phyloP scores from a whole-genome alignment of 2,797 vertebrate genomes.

The Euphonia xanthogaster region DNA sequence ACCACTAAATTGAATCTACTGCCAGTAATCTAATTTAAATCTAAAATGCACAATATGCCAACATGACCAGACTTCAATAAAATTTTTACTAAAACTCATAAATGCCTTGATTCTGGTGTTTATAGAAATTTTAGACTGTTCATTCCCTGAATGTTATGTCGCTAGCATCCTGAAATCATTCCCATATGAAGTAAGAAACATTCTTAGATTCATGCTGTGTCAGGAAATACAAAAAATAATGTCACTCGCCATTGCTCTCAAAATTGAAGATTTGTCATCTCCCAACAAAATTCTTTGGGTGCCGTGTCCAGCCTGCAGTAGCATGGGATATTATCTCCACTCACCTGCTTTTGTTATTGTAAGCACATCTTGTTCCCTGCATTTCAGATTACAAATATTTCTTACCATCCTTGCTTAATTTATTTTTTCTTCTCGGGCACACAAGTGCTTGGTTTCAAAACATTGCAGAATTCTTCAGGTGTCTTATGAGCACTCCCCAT shows the following conservation, averaged over 20 bases:
- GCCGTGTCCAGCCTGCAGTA: background rate
- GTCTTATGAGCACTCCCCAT: background rate
- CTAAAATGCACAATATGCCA: constrained; percentile 74
- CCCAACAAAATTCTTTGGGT: background rate
- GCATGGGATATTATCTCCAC: background rate
- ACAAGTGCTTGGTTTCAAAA: background rate
- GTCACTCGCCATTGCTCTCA: background rate
- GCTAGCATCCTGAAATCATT: constrained; percentile 70
- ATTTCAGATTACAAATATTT: background rate
- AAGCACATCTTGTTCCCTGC: background rate
- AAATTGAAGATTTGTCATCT: constrained; percentile 24
- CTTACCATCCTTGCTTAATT: background rate
- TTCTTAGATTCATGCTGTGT: constrained; percentile 27
- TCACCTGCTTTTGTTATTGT: constrained; percentile 28
- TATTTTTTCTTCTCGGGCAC: background rate
- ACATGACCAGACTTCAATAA: constrained; percentile 74
- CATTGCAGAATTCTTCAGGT: background rate
- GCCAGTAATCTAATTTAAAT: constrained; percentile 80
- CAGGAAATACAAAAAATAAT: constrained; percentile 37
- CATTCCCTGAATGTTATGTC: constrained; percentile 51
- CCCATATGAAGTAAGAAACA: constrained; percentile 70
- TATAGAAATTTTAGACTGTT: constrained; percentile 78
- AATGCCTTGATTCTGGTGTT: constrained; percentile 75
- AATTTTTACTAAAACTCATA: constrained; percentile 75
- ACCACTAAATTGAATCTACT: constrained; percentile 77